Evolutionary conservation across 2,113 vertebrate genomes (phyloP).

Genomic region (Microtus oregoni): DNA sequence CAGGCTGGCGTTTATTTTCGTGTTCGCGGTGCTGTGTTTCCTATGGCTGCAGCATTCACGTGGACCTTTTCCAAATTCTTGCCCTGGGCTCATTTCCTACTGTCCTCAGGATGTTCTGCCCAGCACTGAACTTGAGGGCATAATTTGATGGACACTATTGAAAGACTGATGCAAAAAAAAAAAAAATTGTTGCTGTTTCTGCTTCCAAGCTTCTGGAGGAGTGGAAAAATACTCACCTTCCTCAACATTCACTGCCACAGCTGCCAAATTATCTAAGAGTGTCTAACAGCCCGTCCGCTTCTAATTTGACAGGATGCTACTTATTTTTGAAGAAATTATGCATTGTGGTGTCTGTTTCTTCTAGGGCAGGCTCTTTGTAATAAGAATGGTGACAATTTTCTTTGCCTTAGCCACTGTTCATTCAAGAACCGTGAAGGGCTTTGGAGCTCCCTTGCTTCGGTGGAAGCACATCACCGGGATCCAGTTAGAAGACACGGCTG

Average conservation of each 20-base stretch:
- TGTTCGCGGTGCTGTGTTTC: conserved; percentile 23
- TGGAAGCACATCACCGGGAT: background rate
- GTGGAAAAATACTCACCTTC: conserved; percentile 84
- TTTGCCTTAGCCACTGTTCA: conserved; percentile 43
- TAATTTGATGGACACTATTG: conserved; percentile 77
- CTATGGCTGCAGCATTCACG: conserved; percentile 32
- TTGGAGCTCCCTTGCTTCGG: background rate
- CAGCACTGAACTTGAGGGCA: conserved; percentile 70
- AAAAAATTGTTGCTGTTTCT: conserved; percentile 80
- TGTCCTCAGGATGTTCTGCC: conserved; percentile 70
- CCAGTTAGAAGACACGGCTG: background rate
- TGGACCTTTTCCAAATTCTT: conserved; percentile 67
- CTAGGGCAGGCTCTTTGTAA: conserved; percentile 73
- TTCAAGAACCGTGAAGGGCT: conserved; percentile 12
- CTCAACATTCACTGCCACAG: conserved; percentile 62
- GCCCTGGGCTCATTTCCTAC: conserved; percentile 56
- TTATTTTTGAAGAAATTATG: conserved; percentile 75
- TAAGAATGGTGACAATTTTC: conserved; percentile 45
- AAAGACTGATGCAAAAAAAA: conserved; percentile 76
- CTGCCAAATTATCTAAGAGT: conserved; percentile 82
- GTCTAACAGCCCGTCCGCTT: conserved; percentile 80
- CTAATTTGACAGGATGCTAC: conserved; percentile 77
- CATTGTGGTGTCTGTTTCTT: conserved; percentile 77
- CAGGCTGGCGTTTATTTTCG: background rate
- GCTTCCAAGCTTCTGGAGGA: conserved; percentile 81